Conservation (phyloP, 2,113 vertebrate species). For the Coturnix japonica region DNA sequence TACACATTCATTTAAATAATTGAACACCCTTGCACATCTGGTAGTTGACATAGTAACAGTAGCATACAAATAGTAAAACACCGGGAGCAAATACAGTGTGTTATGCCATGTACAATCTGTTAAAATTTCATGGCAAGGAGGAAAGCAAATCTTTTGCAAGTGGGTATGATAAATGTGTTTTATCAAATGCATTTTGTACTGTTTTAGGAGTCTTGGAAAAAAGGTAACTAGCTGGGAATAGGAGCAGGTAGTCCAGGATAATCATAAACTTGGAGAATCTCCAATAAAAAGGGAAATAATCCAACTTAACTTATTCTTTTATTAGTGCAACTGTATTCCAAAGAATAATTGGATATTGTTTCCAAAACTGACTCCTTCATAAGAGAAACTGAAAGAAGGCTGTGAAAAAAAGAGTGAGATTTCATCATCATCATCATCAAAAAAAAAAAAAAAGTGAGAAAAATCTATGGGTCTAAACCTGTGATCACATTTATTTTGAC, state of each 20-base stretch:
- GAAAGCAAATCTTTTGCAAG: background rate
- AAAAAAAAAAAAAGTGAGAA: background rate
- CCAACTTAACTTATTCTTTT: background rate
- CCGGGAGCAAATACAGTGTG: fast-evolving
- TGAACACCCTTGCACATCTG: background rate
- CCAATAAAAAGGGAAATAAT: background rate
- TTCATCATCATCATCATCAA: background rate
- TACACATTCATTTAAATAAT: background rate
- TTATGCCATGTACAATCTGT: background rate
- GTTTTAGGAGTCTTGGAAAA: background rate
- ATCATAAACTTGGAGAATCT: background rate
- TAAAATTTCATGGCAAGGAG: background rate
- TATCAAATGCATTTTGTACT: background rate
- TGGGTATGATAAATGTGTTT: background rate
- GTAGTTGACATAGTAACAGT: background rate
- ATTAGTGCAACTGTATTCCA: background rate
- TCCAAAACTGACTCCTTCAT: background rate
- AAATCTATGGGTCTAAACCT: background rate
- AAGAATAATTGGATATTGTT: background rate
- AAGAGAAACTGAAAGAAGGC: background rate
- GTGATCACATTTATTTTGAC: background rate
- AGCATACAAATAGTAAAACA: background rate
- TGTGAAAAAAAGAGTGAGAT: background rate
- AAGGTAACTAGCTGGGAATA: background rate
- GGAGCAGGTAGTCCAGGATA: background rate